Base-by-base conservation (phyloP, 1,140 invertebrate species). In the Aphelenchoides besseyi region DNA sequence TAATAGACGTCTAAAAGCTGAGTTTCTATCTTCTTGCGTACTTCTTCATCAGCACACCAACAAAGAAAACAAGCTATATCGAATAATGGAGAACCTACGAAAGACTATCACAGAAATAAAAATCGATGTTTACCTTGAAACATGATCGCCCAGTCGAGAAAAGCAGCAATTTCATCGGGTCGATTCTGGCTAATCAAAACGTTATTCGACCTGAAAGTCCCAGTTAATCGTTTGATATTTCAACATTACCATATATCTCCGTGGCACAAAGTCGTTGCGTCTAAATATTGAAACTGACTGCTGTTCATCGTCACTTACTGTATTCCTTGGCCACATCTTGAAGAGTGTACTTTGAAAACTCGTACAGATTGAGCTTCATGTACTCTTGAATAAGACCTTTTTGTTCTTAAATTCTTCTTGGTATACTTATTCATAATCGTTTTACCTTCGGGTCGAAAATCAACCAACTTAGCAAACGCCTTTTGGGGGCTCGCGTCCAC, bases 101-200 rank as follows among this genome's bases (percentile, higher is more conserved):
- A 23, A n/a, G n/a, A n/a, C n/a, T n/a, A n/a, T n/a, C n/a, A n/a
- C n/a, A n/a, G n/a, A n/a, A n/a, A n/a, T n/a, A n/a, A n/a, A n/a
- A n/a, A n/a, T n/a, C n/a, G 41, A 48, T 48, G 12, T 12, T 48
- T 48, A 48, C 41, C 12, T 48, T 48, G 12, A 23, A 12, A 16
- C 41, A 48, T 48, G 41, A 48, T 48, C 41, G 41, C 41, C 41
- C 41, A 48, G 41, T 48, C 41, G 41, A 48, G 41, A 48, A 48
- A 48, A 23, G 41, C 41, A 23, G 41, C 12, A 23, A 48, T 48
- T 23, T 48, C 41, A 23, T 48, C 23, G 12, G 41, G 41, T 16
- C 41, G 12, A 23, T 48, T 48, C 41, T 48, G 12, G 12, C 23
- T 48, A 12, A 48, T 23, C 41, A 48, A 23, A 12, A 48, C 12